Percentiles rank a stretch among this genome's conserved stretches.
phyloP scores from a whole-genome alignment of 2,113 vertebrate genomes.

The Chlorodrepanis virens region DNA sequence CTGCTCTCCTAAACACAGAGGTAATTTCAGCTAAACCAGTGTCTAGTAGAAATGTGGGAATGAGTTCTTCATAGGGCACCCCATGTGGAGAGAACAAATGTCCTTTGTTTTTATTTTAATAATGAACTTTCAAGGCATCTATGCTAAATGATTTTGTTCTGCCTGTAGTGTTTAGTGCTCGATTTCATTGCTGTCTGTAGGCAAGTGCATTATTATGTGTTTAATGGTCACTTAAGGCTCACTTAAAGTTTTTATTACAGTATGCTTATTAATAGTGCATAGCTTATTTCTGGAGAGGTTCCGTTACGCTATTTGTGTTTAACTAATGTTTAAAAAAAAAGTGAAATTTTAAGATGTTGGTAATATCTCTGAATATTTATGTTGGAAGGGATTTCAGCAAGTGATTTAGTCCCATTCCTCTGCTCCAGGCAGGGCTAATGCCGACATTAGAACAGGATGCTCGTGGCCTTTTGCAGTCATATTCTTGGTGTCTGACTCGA shows the following conservation, averaged over 20 bases:
- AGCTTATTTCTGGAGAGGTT: background rate
- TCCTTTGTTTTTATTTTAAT: background rate
- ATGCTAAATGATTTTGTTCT: background rate
- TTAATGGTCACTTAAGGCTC: constrained; percentile 8
- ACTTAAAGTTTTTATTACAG: background rate
- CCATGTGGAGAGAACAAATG: background rate
- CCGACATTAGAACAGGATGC: background rate
- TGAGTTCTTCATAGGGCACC: background rate
- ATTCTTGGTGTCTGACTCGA: background rate
- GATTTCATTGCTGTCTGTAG: background rate
- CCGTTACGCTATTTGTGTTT: background rate
- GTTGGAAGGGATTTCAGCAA: constrained; percentile 33
- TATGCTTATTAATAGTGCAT: background rate
- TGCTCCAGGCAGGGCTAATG: background rate
- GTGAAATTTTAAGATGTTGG: background rate
- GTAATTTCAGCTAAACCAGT: background rate
- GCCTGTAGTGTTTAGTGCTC: background rate
- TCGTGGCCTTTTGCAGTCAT: background rate
- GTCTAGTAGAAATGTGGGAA: background rate
- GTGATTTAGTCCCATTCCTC: background rate
- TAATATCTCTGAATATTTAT: constrained; percentile 10
- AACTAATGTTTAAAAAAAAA: background rate
- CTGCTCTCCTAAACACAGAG: background rate
- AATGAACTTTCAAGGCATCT: background rate
- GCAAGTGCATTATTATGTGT: background rate